phyloP scores from a whole-genome alignment of 2,797 vertebrate genomes.

The Notoglanidium macrostoma region DNA sequence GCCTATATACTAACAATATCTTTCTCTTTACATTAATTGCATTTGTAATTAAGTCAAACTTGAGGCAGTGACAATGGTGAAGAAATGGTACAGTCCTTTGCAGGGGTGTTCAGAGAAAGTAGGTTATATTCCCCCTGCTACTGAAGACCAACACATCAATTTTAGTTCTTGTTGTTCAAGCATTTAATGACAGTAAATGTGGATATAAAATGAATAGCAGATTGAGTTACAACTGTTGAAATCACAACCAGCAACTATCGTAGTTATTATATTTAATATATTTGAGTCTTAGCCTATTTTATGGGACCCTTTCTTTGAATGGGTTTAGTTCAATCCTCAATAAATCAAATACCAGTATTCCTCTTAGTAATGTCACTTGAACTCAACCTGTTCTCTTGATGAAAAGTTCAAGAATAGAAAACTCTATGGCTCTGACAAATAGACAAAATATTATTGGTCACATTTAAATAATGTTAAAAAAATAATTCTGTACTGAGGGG shows the following conservation, averaged over 20 bases:
- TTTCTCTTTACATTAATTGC: background rate
- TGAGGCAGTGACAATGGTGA: background rate
- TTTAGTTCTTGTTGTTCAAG: background rate
- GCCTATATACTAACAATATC: background rate
- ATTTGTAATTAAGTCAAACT: background rate
- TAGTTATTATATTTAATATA: background rate
- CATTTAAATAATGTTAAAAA: background rate
- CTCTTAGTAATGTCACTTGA: background rate
- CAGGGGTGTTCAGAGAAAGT: background rate
- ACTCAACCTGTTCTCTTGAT: background rate
- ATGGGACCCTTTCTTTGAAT: background rate
- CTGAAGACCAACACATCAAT: background rate
- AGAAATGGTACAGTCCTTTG: background rate
- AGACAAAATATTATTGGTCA: background rate
- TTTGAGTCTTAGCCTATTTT: background rate
- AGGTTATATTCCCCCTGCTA: background rate
- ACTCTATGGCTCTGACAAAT: background rate
- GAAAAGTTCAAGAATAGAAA: background rate
- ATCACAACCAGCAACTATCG: background rate
- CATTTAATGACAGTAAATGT: background rate
- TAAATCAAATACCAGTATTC: background rate
- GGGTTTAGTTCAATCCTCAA: background rate
- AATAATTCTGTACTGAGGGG: background rate
- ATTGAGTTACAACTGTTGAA: background rate
- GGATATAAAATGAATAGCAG: background rate